Evolutionary conservation across 2,797 vertebrate genomes (phyloP).

Genomic region (Crenuchus spilurus): DNA sequence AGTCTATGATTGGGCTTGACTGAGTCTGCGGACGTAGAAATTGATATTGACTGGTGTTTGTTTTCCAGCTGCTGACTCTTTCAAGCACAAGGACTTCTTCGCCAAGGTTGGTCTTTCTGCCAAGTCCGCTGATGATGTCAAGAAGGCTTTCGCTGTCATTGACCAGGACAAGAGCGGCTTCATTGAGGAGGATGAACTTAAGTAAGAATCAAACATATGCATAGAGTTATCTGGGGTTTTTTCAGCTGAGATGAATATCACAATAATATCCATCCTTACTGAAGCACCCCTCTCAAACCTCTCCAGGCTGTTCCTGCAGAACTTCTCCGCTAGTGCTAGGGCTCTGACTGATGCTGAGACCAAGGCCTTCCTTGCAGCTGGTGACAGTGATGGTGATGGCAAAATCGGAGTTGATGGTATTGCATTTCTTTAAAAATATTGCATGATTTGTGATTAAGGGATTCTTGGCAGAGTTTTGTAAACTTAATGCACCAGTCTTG

Average conservation of each 20-base stretch:
- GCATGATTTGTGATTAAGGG: not conserved
- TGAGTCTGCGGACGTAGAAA: no score
- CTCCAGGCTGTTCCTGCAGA: constrained; percentile 81
- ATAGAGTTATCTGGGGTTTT: not conserved
- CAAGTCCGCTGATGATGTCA: constrained; percentile 77
- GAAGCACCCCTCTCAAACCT: not conserved
- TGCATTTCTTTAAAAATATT: constrained; percentile 29
- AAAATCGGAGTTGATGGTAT: constrained; percentile 83
- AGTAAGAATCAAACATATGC: constrained; percentile 67
- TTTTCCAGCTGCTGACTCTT: constrained; percentile 80
- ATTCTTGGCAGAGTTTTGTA: no score
- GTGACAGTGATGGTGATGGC: constrained; percentile 81
- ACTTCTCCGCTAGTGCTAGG: constrained; percentile 75
- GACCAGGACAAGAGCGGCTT: constrained; percentile 86
- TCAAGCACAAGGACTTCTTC: constrained; percentile 84
- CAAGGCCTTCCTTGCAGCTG: constrained; percentile 73
- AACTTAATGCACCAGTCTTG: not conserved
- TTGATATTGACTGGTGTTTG: constrained; percentile 29
- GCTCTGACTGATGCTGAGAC: constrained; percentile 78
- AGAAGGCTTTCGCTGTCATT: constrained; percentile 81
- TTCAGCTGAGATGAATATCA: not conserved
- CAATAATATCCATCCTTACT: not conserved
- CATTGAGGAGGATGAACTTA: constrained; percentile 86
- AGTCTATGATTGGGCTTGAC: no score
- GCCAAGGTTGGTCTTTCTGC: constrained; percentile 75